phyloP scores from a whole-genome alignment of 1,140 invertebrate species.

The Cheumatopsyche charites region DNA sequence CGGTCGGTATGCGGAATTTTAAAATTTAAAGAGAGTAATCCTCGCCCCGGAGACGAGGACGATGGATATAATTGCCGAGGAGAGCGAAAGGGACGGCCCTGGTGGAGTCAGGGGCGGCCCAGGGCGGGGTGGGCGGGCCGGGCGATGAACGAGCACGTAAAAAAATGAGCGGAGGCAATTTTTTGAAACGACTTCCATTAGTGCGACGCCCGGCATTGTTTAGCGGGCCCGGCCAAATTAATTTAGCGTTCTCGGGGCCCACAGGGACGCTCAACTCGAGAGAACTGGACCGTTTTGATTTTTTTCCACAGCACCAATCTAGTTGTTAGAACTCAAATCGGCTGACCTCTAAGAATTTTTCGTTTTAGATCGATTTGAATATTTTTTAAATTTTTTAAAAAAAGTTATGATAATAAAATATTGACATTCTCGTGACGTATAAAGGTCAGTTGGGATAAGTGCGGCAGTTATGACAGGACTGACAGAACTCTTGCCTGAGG shows the following conservation, averaged over 20 bases:
- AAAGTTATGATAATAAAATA: too few relatives aligned
- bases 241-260: constrained; percentile 45
- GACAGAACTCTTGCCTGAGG: too few relatives aligned
- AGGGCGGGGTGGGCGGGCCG: constrained; percentile 32
- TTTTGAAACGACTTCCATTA: constrained; percentile 50
- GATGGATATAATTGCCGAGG: constrained; percentile 26
- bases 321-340: too few relatives aligned
- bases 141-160: constrained; percentile 48
- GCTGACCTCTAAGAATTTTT: too few relatives aligned
- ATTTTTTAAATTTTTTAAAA: too few relatives aligned
- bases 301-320: too few relatives aligned
- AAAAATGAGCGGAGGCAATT: constrained; percentile 50
- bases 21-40: constrained; percentile 50
- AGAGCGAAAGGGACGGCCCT: constrained; percentile 37
- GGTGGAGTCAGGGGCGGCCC: background rate
- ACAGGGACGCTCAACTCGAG: constrained; percentile 38
- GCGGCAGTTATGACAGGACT: too few relatives aligned
- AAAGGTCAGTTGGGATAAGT: too few relatives aligned
- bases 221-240: constrained; percentile 49
- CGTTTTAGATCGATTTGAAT: too few relatives aligned
- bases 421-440: too few relatives aligned
- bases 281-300: too few relatives aligned
- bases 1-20: constrained; percentile 45
- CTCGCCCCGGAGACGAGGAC: constrained; percentile 35
- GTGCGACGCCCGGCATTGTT: constrained; percentile 50